These are phyloP conservation scores for Ashinkailepas kermadecensis DNA, from an alignment of 2,888 invertebrate species.

Conservation along the genomic window DNA sequence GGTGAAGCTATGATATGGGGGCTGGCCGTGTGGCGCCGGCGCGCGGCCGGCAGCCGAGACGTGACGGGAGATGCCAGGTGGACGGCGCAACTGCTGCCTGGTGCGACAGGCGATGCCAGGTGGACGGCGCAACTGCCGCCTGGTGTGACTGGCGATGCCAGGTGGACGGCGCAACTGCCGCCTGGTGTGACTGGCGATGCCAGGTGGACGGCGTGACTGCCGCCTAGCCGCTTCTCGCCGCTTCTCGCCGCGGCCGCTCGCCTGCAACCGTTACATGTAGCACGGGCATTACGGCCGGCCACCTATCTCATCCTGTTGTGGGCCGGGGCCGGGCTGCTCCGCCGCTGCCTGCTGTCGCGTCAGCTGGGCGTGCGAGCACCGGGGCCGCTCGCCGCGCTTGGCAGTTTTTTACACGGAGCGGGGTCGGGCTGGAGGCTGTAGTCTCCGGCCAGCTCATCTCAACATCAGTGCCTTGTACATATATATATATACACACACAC, in stretches of 20 bases:
- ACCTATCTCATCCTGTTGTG: not conserved
- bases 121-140: too few relatives aligned
- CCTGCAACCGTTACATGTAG: not conserved
- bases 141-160: too few relatives aligned
- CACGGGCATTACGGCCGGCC: not conserved
- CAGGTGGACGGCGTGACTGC: too few relatives aligned
- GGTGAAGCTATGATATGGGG: conserved; percentile 23
- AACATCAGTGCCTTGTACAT: conserved; percentile 20
- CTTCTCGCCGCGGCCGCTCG: too few relatives aligned
- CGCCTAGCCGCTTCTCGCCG: too few relatives aligned
- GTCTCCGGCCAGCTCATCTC: not conserved
- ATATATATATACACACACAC: conserved; percentile 1
- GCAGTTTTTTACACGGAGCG: not conserved
- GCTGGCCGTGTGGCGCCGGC: not conserved
- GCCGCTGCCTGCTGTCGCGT: not conserved
- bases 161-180: too few relatives aligned
- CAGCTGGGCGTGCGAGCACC: not conserved
- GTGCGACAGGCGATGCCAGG: too few relatives aligned
- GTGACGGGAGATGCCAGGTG: too few relatives aligned
- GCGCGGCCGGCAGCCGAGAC: too few relatives aligned
- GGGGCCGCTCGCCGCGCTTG: not conserved
- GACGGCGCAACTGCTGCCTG: too few relatives aligned
- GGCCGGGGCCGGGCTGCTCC: too few relatives aligned
- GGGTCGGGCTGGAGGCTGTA: not conserved
- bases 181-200: too few relatives aligned